phyloP scores from a whole-genome alignment of 2,888 invertebrate species.

The Ectemnius lituratus region DNA sequence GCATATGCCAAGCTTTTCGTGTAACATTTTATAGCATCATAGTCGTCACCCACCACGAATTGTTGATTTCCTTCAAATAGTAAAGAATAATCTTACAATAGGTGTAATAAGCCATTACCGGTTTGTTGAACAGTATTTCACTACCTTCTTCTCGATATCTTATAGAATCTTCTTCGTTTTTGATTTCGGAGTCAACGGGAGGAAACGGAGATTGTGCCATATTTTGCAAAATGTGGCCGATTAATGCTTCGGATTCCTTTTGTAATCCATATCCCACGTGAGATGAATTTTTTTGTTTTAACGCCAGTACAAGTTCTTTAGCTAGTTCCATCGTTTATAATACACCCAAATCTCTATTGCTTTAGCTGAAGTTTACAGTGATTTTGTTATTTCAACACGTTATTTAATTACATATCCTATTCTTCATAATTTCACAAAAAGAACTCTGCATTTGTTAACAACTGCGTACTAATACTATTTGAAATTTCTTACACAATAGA shows the following conservation, averaged over 20 bases:
- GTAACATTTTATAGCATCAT: slow-evolving; percentile 73
- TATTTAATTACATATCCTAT: background rate
- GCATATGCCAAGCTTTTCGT: slow-evolving; percentile 74
- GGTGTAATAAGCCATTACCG: background rate
- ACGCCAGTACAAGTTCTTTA: slow-evolving; percentile 68
- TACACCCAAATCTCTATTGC: too few species aligned
- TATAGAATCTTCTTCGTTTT: slow-evolving; percentile 70
- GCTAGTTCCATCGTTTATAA: slow-evolving; percentile 68
- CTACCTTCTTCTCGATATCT: slow-evolving; percentile 73
- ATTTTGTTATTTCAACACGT: background rate
- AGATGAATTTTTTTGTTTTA: slow-evolving; percentile 67
- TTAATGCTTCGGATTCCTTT: slow-evolving; percentile 72
- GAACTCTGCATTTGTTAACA: background rate
- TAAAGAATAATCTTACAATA: too few species aligned
- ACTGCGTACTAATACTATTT: slow-evolving; percentile 5
- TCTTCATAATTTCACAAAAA: background rate
- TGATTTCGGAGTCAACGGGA: slow-evolving; percentile 62
- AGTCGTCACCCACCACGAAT: slow-evolving; percentile 73
- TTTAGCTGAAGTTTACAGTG: too few species aligned
- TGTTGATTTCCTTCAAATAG: slow-evolving; percentile 69
- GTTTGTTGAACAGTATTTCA: slow-evolving; percentile 2
- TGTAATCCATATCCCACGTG: slow-evolving; percentile 73
- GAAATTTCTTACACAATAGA: slow-evolving; percentile 29
- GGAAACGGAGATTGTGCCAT: slow-evolving; percentile 72
- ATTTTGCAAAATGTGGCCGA: slow-evolving; percentile 72